Evolutionary conservation across 2,113 vertebrate genomes (phyloP).

Genomic region (Cyanoramphus novaezelandiae): DNA sequence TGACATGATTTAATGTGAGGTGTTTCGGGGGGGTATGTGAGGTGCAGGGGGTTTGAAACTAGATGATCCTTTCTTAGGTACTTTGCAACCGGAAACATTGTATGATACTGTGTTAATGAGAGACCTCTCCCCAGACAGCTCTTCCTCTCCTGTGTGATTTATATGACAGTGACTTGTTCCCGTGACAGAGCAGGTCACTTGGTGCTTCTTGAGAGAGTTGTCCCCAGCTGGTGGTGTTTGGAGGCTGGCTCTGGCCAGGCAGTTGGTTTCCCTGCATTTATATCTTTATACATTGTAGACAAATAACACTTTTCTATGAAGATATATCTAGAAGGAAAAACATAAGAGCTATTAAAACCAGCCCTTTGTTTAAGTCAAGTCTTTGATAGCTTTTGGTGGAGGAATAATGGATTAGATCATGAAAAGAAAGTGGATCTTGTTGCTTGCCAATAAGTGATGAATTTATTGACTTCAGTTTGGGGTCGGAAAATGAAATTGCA

Average conservation of each 20-base stretch:
- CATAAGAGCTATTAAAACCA: not conserved
- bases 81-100: not conserved
- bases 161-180: not conserved
- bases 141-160: not conserved
- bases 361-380: not conserved
- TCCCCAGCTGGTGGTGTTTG: not conserved
- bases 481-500: conserved; percentile 35
- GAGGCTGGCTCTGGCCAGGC: not conserved
- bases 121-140: not conserved
- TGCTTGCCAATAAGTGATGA: not conserved
- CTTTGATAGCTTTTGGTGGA: not conserved
- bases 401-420: not conserved
- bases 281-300: not conserved
- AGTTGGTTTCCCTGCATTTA: not conserved
- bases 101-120: not conserved
- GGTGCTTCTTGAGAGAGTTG: not conserved
- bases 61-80: not conserved
- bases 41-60: not conserved
- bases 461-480: conserved; percentile 30
- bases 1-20: not conserved
- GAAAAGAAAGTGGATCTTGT: not conserved
- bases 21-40: not conserved
- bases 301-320: not conserved
- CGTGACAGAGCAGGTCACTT: not conserved
- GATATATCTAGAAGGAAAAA: not conserved